These are phyloP conservation scores for Melieria crassipennis DNA, from an alignment of 2,888 invertebrate genomes.

Conservation along the genomic window DNA sequence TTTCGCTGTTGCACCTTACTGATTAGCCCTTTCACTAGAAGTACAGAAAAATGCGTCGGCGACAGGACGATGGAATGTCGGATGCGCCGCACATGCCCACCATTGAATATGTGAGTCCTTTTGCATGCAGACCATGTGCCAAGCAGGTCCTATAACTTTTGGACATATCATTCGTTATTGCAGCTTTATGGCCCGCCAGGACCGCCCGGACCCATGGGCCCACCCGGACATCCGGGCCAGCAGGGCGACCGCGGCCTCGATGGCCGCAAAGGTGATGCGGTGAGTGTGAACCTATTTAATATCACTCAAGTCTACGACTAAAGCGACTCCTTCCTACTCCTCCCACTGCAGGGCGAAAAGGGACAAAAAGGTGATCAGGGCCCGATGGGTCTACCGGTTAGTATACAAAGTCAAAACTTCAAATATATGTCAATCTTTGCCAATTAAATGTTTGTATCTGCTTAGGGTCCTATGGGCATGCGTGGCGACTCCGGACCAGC, in stretches of 20 bases:
- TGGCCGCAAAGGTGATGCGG: slow-evolving; percentile 82
- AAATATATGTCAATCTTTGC: slow-evolving; percentile 1
- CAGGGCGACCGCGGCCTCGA: slow-evolving; percentile 75
- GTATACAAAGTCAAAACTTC: slow-evolving; percentile 61
- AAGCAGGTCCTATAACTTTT: no score
- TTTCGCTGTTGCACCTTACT: slow-evolving; percentile 27
- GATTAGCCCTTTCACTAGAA: slow-evolving; percentile 53
- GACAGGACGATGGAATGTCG: slow-evolving; percentile 66
- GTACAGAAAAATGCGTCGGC: slow-evolving; percentile 67
- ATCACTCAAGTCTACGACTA: slow-evolving; percentile 7
- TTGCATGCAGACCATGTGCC: not conserved
- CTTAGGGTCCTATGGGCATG: slow-evolving; percentile 66
- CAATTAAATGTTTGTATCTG: slow-evolving; percentile 11
- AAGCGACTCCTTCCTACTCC: slow-evolving; percentile 31
- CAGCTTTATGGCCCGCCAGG: slow-evolving; percentile 73
- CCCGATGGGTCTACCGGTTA: slow-evolving; percentile 95
- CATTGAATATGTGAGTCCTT: slow-evolving; percentile 64
- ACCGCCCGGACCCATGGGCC: slow-evolving; percentile 73
- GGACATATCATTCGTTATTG: not conserved
- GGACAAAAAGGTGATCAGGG: slow-evolving; percentile 70
- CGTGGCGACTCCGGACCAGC: slow-evolving; percentile 64
- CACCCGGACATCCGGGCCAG: slow-evolving; percentile 71
- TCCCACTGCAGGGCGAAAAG: slow-evolving; percentile 59
- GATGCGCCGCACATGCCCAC: slow-evolving; percentile 65
- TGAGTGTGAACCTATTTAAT: slow-evolving; percentile 66